Conservation (phyloP, 2,113 vertebrate species). For the Petroica traversi region DNA sequence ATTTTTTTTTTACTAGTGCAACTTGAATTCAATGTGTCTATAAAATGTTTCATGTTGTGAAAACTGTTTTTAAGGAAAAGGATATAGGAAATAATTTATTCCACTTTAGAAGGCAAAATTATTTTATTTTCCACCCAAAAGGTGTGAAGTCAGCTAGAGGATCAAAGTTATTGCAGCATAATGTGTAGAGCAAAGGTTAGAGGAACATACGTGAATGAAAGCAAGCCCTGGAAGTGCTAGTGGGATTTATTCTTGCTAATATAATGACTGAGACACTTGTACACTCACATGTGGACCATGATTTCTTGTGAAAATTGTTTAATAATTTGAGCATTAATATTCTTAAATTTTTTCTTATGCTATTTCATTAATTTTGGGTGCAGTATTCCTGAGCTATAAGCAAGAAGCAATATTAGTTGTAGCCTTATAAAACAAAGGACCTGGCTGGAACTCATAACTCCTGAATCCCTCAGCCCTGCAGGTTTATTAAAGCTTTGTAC, state of each 20-base stretch:
- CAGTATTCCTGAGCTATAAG: not conserved
- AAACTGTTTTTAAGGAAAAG: not conserved
- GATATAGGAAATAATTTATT: not conserved
- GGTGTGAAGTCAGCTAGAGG: not conserved
- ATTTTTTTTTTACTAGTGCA: not conserved
- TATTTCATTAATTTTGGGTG: not conserved
- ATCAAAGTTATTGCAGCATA: not conserved
- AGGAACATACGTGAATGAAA: not conserved
- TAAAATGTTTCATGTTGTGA: not conserved
- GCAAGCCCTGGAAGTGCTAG: not conserved
- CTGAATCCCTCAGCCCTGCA: not conserved
- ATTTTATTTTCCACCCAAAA: not conserved
- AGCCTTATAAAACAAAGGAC: not conserved
- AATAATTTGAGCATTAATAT: not conserved
- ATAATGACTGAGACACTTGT: not conserved
- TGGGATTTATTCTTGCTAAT: not conserved
- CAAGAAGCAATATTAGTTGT: not conserved
- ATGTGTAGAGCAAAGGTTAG: not conserved
- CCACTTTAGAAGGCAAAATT: not conserved
- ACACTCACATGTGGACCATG: not conserved
- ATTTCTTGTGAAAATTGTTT: not conserved
- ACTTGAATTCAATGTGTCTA: not conserved
- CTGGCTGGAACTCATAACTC: not conserved
- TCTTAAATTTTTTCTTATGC: not conserved
- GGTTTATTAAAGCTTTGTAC: not conserved